phyloP scores from a whole-genome alignment of 1,140 invertebrate genomes.

The Solenopsis fugax region DNA sequence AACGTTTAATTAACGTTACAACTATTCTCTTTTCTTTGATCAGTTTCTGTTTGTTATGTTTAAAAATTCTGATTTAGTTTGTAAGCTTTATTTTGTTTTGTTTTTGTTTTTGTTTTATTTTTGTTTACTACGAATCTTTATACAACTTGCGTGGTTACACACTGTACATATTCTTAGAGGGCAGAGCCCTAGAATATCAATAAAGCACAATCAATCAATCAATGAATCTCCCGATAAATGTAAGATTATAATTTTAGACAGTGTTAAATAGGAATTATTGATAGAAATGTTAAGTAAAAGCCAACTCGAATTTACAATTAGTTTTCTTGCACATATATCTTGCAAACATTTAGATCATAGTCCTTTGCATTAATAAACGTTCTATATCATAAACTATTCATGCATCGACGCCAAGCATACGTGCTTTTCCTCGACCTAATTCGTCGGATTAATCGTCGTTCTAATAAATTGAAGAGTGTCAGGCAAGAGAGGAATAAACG shows the following conservation, averaged over 20 bases:
- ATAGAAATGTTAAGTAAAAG: not conserved
- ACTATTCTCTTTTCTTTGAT: too few species aligned
- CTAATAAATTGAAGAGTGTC: conserved; percentile 39
- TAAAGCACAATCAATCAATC: too few species aligned
- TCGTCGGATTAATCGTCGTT: conserved; percentile 33
- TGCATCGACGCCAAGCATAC: not conserved
- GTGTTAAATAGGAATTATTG: not conserved
- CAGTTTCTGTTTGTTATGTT: too few species aligned
- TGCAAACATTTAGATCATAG: not conserved
- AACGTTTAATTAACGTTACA: too few species aligned
- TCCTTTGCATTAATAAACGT: not conserved
- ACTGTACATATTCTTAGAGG: too few species aligned
- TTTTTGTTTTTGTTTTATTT: too few species aligned
- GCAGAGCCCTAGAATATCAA: too few species aligned
- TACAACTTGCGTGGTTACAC: too few species aligned
- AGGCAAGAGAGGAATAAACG: not conserved
- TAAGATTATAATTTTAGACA: conserved; percentile 9
- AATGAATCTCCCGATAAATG: not conserved
- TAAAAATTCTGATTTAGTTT: too few species aligned
- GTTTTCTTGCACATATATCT: not conserved
- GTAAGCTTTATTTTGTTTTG: too few species aligned
- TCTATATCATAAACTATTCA: not conserved
- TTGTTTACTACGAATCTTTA: too few species aligned
- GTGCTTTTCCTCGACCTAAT: not conserved
- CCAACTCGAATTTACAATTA: not conserved